A percentile compares a stretch with the other conserved stretches of the same genome.
These are phyloP conservation scores for Acronicta aceris DNA, from an alignment of 2,888 invertebrate species.

Conservation along the genomic window DNA sequence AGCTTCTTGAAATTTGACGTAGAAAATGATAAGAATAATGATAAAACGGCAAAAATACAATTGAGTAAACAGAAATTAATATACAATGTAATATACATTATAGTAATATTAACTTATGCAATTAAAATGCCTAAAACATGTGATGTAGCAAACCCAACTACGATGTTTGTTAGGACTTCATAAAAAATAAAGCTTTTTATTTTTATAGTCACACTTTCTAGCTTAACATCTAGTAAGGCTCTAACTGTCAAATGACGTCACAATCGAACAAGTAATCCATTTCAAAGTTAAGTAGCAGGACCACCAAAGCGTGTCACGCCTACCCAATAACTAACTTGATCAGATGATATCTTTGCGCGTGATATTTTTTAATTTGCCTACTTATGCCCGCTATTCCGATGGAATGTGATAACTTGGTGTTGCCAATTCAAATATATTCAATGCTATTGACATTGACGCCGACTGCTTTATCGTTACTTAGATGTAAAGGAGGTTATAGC, in stretches of 20 bases:
- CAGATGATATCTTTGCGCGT: slow-evolving; percentile 65
- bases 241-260: slow-evolving; percentile 43
- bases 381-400: slow-evolving; percentile 46
- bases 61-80: too few species aligned
- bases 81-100: too few species aligned
- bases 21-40: too few species aligned
- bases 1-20: too few species aligned
- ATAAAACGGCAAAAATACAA: too few species aligned
- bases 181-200: slow-evolving; percentile 4
- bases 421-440: slow-evolving; percentile 62
- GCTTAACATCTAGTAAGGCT: slow-evolving; percentile 23
- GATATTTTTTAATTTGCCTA: slow-evolving; percentile 63
- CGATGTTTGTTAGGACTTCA: background rate
- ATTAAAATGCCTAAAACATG: too few species aligned
- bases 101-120: too few species aligned
- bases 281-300: slow-evolving; percentile 52
- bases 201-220: slow-evolving; percentile 26
- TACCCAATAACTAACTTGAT: slow-evolving; percentile 64
- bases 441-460: slow-evolving; percentile 49
- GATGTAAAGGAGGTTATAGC: slow-evolving; percentile 41
- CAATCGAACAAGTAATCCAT: slow-evolving; percentile 42
- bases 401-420: slow-evolving; percentile 63
- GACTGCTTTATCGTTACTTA: slow-evolving; percentile 54
- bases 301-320: slow-evolving; percentile 64
- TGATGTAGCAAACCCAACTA: too few species aligned